Base-by-base conservation (phyloP, 2,888 invertebrate genomes). In the Drosophila gaucha region DNA sequence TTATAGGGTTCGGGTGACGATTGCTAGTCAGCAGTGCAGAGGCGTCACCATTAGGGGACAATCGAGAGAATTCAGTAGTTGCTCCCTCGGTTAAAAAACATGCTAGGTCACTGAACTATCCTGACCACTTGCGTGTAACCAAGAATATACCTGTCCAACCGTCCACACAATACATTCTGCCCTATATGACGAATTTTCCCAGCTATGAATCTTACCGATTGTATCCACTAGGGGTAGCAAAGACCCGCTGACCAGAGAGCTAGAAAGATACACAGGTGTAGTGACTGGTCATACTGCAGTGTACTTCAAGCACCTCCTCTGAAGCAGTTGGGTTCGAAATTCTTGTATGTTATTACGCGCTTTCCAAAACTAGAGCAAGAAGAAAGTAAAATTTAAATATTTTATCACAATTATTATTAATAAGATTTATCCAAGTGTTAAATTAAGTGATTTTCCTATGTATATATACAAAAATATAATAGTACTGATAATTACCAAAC, bases 231-330 rank as follows among this genome's bases (percentile, higher is more conserved):
- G 50, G 68, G 72, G 72, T 72, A 71, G 31, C 39, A 31, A 9
- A 20, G 31, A 12, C 22, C 41, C 12, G 39, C 33, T 67, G 67
- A 67, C 55, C 58, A 55, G 16, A 36, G 46, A 36, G 16, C 31
- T 43, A 44, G 8, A 20, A 6, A 22, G 47, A 36, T 30, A 20
- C 35, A 74, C 67, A 74, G 67, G 74, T 74, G 70, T 36, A 64
- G n/a, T 20, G 28, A 51, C 35, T 41, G 20, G 8, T 44, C 39
- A 8, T 39, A 10, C 41, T 46, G 38, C 74, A 74, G 74, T 74
- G 6, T 56, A 50, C 49, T 31, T 67, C 28, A 22, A 41, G 38
- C 58, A 35, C 46, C 14, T 56, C 58, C 33, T 10, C 46, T 6
- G 62, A 41, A 69, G 59, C 58, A 41, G 64, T 68, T 55, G 16